Conservation (phyloP, 2,888 invertebrate genomes). For the Erannis defoliaria region DNA sequence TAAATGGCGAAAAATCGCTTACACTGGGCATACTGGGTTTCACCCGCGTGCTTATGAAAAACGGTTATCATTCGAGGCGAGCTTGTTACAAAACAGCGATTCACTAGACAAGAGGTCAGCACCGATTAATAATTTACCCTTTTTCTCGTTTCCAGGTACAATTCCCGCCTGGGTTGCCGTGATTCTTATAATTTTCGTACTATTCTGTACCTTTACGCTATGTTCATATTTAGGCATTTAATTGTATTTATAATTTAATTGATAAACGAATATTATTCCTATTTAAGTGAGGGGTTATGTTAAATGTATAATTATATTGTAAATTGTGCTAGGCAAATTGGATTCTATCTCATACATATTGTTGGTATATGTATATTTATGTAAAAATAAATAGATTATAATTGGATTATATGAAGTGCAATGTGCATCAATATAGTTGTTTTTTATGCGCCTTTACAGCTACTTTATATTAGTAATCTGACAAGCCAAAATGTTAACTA, state of each 20-base stretch:
- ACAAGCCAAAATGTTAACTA: too few species aligned
- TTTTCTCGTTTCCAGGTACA: constrained; percentile 85
- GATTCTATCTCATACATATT: constrained; percentile 70
- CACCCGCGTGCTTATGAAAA: too few species aligned
- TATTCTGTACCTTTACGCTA: constrained; percentile 92
- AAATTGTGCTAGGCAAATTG: constrained; percentile 64
- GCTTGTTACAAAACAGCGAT: too few species aligned
- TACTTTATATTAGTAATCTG: too few species aligned
- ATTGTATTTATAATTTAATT: constrained; percentile 48
- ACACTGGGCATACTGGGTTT: too few species aligned
- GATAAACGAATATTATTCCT: constrained; percentile 43
- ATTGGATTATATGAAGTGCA: constrained; percentile 76
- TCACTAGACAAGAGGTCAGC: too few species aligned
- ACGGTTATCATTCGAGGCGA: too few species aligned
- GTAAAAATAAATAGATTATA: constrained; percentile 72
- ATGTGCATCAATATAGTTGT: constrained; percentile 56
- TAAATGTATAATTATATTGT: constrained; percentile 52
- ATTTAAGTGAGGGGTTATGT: constrained; percentile 51
- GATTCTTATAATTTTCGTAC: constrained; percentile 90
- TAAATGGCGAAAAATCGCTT: too few species aligned
- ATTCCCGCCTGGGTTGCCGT: constrained; percentile 94
- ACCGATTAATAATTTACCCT: too few species aligned
- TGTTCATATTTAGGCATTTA: constrained; percentile 95
- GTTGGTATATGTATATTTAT: constrained; percentile 62
- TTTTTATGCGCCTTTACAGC: constrained; percentile 32